Conservation (phyloP, 2,113 vertebrate genomes). For the Murina feae region DNA sequence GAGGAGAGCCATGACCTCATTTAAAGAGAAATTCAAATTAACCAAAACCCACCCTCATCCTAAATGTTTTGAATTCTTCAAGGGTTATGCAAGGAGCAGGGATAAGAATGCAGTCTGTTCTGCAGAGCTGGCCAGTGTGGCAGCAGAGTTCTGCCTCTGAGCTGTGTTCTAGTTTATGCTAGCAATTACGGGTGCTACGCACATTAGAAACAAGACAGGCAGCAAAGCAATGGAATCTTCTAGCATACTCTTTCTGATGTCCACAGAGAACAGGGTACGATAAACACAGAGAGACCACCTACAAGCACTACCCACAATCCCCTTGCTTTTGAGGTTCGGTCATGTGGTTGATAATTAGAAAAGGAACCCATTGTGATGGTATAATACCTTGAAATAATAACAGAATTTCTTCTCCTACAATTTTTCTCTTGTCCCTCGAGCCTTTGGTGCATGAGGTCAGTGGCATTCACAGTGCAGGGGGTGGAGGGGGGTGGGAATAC, state of each 20-base stretch:
- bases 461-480: neutral
- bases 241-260: neutral
- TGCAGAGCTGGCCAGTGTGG: neutral
- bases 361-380: neutral
- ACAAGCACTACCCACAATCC: neutral
- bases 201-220: constrained; percentile 11
- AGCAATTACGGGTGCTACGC: neutral
- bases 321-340: neutral
- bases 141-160: neutral
- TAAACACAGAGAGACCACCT: neutral
- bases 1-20: neutral
- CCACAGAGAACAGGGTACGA: neutral
- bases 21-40: constrained; percentile 37
- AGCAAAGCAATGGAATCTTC: neutral
- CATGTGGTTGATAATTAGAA: neutral
- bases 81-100: neutral
- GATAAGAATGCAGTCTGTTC: neutral
- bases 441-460: neutral
- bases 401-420: neutral
- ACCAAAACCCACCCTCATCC: neutral
- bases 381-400: constrained; percentile 16
- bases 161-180: neutral
- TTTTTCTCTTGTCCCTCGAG: constrained; percentile 20
- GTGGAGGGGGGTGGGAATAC: neutral
- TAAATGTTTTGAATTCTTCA: constrained; percentile 15